A percentile compares a stretch with the other conserved stretches of the same genome.
Conservation (phyloP, 1,140 invertebrate genomes). For the Bombus sibiricus region DNA sequence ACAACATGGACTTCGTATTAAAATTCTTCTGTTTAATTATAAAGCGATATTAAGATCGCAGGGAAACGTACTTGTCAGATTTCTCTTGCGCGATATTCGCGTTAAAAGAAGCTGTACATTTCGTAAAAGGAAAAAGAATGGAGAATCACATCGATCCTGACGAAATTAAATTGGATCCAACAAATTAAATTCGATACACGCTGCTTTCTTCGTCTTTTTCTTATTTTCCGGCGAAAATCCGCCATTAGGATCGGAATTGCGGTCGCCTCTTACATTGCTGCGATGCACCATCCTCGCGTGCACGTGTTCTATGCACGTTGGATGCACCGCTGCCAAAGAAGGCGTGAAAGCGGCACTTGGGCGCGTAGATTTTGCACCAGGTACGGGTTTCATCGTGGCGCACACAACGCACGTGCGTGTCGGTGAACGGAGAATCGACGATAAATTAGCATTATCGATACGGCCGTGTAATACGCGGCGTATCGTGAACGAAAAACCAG, state of each 20-base stretch:
- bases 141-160: neutral
- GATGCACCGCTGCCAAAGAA: conserved; percentile 48
- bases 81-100: too few species aligned
- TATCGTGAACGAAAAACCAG: conserved; percentile 5
- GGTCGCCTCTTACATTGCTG: neutral
- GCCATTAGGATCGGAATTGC: neutral
- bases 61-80: too few species aligned
- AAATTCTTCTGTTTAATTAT: too few species aligned
- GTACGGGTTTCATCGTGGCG: conserved; percentile 1
- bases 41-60: too few species aligned
- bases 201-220: neutral
- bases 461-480: neutral
- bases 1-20: too few species aligned
- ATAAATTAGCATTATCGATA: conserved; percentile 42
- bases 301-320: neutral
- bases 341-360: conserved; percentile 50
- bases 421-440: conserved; percentile 19
- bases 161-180: neutral
- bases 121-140: too few species aligned
- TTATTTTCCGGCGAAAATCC: neutral
- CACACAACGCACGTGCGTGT: neutral
- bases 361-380: conserved; percentile 2
- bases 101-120: neutral
- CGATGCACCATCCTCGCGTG: neutral
- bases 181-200: neutral